Percentiles rank a stretch among this genome's conserved stretches.
Conservation (phyloP, 2,797 vertebrate species). For the Anguilla marmorata region DNA sequence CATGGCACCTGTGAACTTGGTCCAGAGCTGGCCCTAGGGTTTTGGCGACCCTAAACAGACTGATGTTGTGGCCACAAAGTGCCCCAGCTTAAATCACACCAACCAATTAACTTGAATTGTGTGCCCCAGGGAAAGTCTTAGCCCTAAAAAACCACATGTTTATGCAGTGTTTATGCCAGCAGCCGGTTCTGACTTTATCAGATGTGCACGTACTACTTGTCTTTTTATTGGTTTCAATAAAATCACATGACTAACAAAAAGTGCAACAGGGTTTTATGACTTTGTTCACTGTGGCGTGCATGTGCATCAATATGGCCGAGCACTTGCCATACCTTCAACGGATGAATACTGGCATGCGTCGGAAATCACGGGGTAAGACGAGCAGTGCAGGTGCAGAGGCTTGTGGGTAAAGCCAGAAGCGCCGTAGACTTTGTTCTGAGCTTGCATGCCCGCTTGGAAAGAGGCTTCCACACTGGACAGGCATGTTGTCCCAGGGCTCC, state of each 20-base stretch:
- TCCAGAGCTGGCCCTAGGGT: no score
- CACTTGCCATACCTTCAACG: slow-evolving; percentile 76
- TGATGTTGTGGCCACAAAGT: no score
- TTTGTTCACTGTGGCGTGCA: neutral
- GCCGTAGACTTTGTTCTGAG: slow-evolving; percentile 77
- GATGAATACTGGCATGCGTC: slow-evolving; percentile 80
- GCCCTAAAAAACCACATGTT: no score
- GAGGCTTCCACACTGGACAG: slow-evolving; percentile 64
- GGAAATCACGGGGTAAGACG: slow-evolving; percentile 72
- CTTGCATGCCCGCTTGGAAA: slow-evolving; percentile 67
- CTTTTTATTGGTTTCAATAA: neutral
- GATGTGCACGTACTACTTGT: no score
- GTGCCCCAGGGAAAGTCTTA: no score
- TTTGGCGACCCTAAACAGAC: no score
- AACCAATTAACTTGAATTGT: no score
- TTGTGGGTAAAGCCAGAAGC: slow-evolving; percentile 76
- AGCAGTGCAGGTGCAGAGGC: slow-evolving; percentile 79
- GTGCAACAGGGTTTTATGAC: neutral
- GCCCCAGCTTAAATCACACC: no score
- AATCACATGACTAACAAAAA: neutral
- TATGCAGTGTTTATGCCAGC: no score
- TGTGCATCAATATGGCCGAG: neutral
- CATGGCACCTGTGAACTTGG: no score
- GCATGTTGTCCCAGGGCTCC: slow-evolving; percentile 59
- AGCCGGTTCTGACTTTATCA: no score